phyloP scores from a whole-genome alignment of 2,888 invertebrate genomes.

The Amiota communis region DNA sequence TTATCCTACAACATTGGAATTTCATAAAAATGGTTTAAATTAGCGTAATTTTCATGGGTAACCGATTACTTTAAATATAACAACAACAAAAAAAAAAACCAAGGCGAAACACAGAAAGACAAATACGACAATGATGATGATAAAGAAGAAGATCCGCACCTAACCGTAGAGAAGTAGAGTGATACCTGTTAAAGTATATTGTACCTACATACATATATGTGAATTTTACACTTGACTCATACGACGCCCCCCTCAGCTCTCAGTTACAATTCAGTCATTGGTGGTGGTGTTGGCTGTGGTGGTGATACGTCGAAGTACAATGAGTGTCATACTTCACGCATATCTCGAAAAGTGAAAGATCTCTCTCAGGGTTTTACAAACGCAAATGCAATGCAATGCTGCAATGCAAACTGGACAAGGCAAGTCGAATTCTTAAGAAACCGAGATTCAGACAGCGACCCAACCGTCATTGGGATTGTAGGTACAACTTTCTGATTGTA shows the following conservation, averaged over 20 bases:
- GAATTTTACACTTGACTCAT: conserved; percentile 33
- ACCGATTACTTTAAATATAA: conserved; percentile 29
- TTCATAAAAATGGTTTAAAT: conserved; percentile 55
- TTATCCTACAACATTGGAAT: conserved; percentile 49
- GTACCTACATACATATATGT: neutral
- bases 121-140: conserved; percentile 10
- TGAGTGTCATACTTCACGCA: conserved; percentile 28
- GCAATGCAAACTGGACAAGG: conserved; percentile 44
- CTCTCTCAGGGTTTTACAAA: neutral
- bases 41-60: conserved; percentile 60
- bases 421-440: conserved; percentile 63
- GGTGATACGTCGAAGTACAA: neutral
- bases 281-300: conserved; percentile 18
- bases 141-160: too few species aligned
- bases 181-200: too few species aligned
- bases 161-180: too few species aligned
- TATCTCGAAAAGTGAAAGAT: conserved; percentile 56
- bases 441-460: conserved; percentile 56
- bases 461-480: conserved; percentile 26
- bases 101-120: neutral
- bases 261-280: conserved; percentile 29
- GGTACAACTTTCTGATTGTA: conserved; percentile 59
- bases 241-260: conserved; percentile 36
- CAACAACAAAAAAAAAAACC: conserved; percentile 13
- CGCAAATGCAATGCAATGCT: neutral